Conservation (phyloP, 2,113 vertebrate species). For the Platysteira castanea region DNA sequence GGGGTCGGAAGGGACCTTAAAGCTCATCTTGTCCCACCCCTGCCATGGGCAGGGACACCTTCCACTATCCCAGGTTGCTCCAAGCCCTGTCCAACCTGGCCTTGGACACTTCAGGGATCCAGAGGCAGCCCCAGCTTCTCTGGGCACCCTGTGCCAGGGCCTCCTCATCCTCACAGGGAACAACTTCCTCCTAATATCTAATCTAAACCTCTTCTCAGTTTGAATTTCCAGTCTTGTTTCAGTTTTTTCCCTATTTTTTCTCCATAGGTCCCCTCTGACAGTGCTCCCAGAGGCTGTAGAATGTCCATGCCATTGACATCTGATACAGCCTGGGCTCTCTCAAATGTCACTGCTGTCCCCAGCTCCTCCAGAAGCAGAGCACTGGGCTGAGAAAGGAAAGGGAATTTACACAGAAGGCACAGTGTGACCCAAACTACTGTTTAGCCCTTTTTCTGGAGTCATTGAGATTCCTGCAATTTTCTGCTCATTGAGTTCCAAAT, state of each 20-base stretch:
- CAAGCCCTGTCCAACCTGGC: not conserved
- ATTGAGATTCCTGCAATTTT: not conserved
- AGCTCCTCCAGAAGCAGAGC: not conserved
- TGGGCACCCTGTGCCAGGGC: not conserved
- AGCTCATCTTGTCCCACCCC: fast-evolving
- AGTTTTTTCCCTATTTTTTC: not conserved
- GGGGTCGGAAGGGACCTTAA: not conserved
- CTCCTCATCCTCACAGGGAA: fast-evolving
- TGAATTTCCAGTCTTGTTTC: not conserved
- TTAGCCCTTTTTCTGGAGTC: not conserved
- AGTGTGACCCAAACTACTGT: not conserved
- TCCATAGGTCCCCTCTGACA: not conserved
- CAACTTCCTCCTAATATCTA: not conserved
- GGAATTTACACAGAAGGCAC: not conserved
- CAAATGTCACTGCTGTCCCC: not conserved
- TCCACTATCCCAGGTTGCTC: fast-evolving
- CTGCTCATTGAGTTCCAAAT: not conserved
- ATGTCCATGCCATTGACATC: not conserved
- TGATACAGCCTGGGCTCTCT: not conserved
- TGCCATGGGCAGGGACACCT: not conserved
- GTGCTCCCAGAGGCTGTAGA: not conserved
- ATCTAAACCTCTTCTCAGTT: not conserved
- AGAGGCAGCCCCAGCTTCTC: not conserved
- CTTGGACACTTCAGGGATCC: not conserved
- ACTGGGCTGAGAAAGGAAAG: not conserved